phyloP scores from a whole-genome alignment of 2,888 invertebrate species.

The Chelonus formosanus region DNA sequence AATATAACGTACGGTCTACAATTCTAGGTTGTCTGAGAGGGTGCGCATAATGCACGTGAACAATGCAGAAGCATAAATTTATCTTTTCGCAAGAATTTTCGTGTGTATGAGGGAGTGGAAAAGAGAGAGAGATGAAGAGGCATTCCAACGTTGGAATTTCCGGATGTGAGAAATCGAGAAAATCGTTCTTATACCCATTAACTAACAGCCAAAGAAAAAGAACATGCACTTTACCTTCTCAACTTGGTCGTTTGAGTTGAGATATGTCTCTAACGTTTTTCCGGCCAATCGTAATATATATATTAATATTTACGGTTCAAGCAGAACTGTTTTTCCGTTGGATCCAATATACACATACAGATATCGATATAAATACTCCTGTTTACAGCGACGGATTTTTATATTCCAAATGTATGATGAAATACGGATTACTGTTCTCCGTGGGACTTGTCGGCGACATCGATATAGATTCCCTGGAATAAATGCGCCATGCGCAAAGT shows the following conservation, averaged over 20 bases:
- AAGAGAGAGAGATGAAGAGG: conserved; percentile 26
- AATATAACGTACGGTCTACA: conserved; percentile 31
- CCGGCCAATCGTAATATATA: conserved; percentile 1
- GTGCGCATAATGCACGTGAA: conserved; percentile 44
- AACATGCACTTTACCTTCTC: conserved; percentile 9
- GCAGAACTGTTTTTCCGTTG: neutral
- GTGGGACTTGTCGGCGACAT: neutral
- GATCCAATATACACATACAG: neutral
- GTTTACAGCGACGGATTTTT: neutral
- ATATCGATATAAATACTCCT: neutral
- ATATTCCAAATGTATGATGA: neutral
- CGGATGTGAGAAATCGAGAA: conserved; percentile 41
- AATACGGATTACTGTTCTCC: conserved; percentile 15
- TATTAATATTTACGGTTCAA: conserved; percentile 14
- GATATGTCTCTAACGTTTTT: conserved; percentile 35
- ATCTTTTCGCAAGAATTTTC: conserved; percentile 34
- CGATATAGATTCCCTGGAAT: conserved; percentile 12
- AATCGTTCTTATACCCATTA: conserved; percentile 38
- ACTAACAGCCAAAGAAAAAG: conserved; percentile 27
- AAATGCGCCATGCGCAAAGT: conserved; percentile 3
- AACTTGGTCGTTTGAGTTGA: conserved; percentile 34
- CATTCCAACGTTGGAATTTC: conserved; percentile 31
- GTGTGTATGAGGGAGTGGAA: conserved; percentile 16
- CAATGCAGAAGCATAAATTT: conserved; percentile 47
- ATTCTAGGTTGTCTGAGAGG: conserved; percentile 40